Percentiles rank a stretch among this genome's conserved stretches.
Evolutionary conservation across 2,797 vertebrate genomes (phyloP).

Genomic region (Halcyon chelicuti): DNA sequence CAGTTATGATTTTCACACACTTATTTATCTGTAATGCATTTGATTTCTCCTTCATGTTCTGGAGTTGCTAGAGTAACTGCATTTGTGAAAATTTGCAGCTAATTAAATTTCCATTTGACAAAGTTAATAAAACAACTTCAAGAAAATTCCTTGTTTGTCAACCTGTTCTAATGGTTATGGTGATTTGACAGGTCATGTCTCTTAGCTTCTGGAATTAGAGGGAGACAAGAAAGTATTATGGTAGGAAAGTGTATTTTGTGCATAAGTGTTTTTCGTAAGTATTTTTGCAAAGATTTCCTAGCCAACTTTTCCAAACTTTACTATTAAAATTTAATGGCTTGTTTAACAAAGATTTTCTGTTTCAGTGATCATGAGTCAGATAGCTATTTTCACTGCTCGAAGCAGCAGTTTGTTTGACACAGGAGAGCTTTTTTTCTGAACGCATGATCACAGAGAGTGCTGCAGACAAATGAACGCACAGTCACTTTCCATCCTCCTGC

Average conservation of each 20-base stretch:
- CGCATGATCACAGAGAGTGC: neutral
- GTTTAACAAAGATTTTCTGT: constrained; percentile 64
- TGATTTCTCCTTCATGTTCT: constrained; percentile 43
- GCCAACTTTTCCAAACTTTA: constrained; percentile 49
- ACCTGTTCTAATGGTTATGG: constrained; percentile 16
- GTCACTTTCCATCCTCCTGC: neutral
- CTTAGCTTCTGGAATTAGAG: constrained; percentile 10
- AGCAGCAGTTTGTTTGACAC: constrained; percentile 26
- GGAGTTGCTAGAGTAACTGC: constrained; percentile 54
- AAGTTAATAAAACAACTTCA: constrained; percentile 39
- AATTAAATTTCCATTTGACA: constrained; percentile 45
- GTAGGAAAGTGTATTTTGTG: constrained; percentile 37
- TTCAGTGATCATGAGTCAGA: constrained; percentile 24
- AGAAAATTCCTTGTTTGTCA: constrained; percentile 49
- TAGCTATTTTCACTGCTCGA: constrained; percentile 30
- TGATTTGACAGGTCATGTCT: constrained; percentile 19
- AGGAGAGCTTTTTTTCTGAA: neutral
- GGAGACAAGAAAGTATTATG: neutral
- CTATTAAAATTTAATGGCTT: constrained; percentile 56
- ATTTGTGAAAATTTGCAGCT: constrained; percentile 25
- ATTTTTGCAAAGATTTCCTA: constrained; percentile 36
- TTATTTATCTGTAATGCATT: constrained; percentile 52
- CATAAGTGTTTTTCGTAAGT: neutral
- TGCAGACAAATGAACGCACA: neutral
- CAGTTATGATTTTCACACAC: neutral